Conservation (phyloP, 2,797 vertebrate genomes). For the Onychomys arenicola region DNA sequence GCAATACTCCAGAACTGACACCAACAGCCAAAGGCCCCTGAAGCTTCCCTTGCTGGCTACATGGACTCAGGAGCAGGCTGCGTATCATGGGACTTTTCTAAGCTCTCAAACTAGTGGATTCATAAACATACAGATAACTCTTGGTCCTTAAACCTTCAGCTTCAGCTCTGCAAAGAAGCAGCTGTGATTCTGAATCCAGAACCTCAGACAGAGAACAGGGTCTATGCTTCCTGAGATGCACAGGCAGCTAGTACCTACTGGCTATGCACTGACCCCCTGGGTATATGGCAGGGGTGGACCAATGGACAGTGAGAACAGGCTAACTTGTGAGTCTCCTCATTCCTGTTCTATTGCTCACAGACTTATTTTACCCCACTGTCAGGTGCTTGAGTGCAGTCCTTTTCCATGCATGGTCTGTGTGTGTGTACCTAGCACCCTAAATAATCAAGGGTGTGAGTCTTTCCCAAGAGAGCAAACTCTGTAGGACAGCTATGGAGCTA, state of each 20-base stretch:
- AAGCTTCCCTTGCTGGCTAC: neutral
- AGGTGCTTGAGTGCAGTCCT: neutral
- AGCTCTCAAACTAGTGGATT: neutral
- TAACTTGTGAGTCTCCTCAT: neutral
- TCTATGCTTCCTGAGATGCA: neutral
- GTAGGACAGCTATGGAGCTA: neutral
- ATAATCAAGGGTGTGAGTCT: neutral
- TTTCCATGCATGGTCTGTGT: neutral
- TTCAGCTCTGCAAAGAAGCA: neutral
- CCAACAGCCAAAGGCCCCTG: neutral
- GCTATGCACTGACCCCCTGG: neutral
- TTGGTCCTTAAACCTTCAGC: neutral
- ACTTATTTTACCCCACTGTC: neutral
- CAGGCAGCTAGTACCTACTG: neutral
- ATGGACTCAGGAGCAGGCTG: neutral
- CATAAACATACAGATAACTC: neutral
- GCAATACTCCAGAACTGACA: too few relatives aligned
- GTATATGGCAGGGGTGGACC: neutral
- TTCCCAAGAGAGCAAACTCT: neutral
- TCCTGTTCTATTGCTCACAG: neutral
- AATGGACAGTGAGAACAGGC: too few relatives aligned
- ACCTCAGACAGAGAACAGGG: neutral
- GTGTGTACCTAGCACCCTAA: neutral
- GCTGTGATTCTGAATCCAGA: neutral
- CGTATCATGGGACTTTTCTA: neutral